phyloP scores from a whole-genome alignment of 2,888 invertebrate species.

The Sympetrum striolatum region DNA sequence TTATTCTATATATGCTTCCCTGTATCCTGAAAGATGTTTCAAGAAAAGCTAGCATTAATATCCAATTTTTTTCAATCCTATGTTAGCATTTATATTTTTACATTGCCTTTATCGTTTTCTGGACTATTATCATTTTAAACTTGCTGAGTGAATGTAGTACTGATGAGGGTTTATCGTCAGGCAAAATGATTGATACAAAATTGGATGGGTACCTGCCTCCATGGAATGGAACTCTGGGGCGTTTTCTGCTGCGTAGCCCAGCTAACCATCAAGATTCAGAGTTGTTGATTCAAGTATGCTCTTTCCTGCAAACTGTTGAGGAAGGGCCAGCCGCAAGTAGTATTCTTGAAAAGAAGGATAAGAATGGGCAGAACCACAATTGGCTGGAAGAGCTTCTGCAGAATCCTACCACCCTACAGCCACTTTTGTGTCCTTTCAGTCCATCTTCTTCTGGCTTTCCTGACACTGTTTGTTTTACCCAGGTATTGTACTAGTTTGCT shows the following conservation, averaged over 20 bases:
- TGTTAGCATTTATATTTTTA: too few relatives aligned
- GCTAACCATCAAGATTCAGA: conserved; percentile 69
- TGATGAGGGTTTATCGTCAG: conserved; percentile 55
- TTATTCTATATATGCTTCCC: too few relatives aligned
- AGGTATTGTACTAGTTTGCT: neutral
- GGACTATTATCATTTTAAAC: too few relatives aligned
- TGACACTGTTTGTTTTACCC: neutral
- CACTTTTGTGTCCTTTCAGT: conserved; percentile 8
- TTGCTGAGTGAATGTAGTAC: conserved; percentile 56
- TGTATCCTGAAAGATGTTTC: too few relatives aligned
- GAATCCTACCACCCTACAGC: conserved; percentile 15
- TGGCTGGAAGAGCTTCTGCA: conserved; percentile 2
- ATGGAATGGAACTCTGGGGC: conserved; percentile 68
- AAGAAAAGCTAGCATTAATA: too few relatives aligned
- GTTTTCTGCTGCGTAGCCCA: conserved; percentile 70
- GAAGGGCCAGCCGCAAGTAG: neutral
- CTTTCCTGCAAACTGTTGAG: conserved; percentile 55
- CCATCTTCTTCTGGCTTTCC: neutral
- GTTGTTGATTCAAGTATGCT: conserved; percentile 64
- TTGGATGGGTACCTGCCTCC: conserved; percentile 61
- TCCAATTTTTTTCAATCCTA: too few relatives aligned
- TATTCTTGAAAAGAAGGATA: neutral
- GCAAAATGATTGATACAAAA: conserved; percentile 51
- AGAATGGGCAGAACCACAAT: neutral
- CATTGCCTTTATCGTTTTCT: too few relatives aligned